Conservation (phyloP, 2,113 vertebrate species). For the Eublepharis macularius region DNA sequence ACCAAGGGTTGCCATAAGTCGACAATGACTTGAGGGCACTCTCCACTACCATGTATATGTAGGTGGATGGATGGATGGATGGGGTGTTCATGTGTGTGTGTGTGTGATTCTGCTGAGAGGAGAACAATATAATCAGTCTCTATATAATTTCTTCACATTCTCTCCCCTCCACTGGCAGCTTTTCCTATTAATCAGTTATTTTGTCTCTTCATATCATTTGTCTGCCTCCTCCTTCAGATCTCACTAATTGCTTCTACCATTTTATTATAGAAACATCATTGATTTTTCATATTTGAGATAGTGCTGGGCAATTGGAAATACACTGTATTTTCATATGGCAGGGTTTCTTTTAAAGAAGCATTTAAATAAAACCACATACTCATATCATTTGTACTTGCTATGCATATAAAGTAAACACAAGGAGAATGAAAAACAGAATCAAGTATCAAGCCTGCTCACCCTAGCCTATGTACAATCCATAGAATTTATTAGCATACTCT, state of each 20-base stretch:
- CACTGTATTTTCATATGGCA: not conserved
- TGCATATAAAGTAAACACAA: no score
- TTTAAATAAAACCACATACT: not conserved
- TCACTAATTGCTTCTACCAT: not conserved
- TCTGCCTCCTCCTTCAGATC: not conserved
- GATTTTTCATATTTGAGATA: not conserved
- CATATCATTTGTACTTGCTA: no score
- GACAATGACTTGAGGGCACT: no score
- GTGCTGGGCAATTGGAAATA: not conserved
- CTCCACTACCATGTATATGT: not conserved
- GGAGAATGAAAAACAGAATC: no score
- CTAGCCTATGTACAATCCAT: no score
- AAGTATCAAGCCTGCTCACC: no score
- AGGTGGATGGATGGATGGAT: no score
- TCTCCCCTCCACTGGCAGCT: not conserved
- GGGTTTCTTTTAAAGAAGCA: no score
- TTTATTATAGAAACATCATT: not conserved
- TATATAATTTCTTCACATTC: not conserved
- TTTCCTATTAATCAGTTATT: not conserved
- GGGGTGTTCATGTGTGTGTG: not conserved
- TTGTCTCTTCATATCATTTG: not conserved
- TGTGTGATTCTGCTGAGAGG: not conserved
- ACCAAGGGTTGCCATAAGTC: no score
- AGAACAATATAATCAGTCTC: not conserved
- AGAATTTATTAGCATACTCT: no score